A percentile compares a stretch with the other conserved stretches of the same genome.
phyloP scores from a whole-genome alignment of 2,797 vertebrate genomes.

The Acanthurus lineatus region DNA sequence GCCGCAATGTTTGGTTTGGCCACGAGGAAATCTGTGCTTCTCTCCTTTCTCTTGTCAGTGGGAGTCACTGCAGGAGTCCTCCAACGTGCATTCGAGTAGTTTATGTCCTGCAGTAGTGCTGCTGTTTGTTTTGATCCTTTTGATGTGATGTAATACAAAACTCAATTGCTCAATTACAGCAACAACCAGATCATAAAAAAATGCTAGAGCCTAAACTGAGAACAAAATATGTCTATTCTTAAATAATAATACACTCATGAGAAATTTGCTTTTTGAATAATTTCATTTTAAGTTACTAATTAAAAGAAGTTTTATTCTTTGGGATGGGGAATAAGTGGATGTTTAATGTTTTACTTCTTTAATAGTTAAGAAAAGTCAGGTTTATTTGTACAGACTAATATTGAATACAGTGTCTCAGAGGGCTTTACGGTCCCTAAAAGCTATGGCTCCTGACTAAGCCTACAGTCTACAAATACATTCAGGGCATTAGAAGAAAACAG shows the following conservation, averaged over 20 bases:
- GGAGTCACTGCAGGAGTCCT: conserved; percentile 47
- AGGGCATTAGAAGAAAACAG: neutral
- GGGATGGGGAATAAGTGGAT: neutral
- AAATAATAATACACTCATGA: conserved; percentile 10
- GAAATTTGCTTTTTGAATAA: neutral
- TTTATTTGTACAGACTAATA: conserved; percentile 20
- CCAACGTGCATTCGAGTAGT: conserved; percentile 15
- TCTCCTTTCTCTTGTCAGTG: conserved; percentile 54
- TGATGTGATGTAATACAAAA: conserved; percentile 29
- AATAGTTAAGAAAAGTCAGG: conserved; percentile 2
- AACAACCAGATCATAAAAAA: conserved; percentile 9
- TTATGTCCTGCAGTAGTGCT: conserved; percentile 10
- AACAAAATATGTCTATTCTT: neutral
- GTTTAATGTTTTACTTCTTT: neutral
- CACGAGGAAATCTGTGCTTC: conserved; percentile 38
- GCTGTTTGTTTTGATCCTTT: neutral
- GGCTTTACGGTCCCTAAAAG: neutral
- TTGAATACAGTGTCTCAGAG: neutral
- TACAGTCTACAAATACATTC: neutral
- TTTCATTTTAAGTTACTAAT: neutral
- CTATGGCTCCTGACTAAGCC: neutral
- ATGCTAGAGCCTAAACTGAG: neutral
- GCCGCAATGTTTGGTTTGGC: conserved; percentile 79
- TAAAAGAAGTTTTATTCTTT: conserved; percentile 8
- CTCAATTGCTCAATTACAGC: neutral